phyloP scores from a whole-genome alignment of 2,797 vertebrate species.

The Hirundo rustica region DNA sequence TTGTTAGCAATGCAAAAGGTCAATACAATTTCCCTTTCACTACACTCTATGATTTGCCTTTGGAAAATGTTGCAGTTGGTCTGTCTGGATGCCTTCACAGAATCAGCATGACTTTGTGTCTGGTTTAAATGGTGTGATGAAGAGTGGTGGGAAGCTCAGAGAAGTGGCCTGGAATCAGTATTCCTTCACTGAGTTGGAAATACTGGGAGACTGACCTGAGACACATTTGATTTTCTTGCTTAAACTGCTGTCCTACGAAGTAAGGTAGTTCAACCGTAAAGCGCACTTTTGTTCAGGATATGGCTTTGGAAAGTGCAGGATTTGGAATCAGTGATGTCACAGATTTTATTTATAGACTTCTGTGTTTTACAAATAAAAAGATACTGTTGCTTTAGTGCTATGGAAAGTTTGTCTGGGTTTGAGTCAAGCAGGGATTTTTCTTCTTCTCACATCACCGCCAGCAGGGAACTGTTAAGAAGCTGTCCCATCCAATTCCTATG shows the following conservation, averaged over 20 bases:
- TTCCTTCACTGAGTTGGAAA: neutral
- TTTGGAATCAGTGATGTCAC: neutral
- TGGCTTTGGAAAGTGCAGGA: neutral
- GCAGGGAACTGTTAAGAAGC: neutral
- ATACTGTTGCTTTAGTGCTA: neutral
- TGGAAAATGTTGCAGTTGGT: slow-evolving; percentile 49
- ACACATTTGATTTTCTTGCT: neutral
- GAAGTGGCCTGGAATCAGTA: neutral
- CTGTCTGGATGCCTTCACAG: slow-evolving; percentile 57
- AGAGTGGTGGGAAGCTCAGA: neutral
- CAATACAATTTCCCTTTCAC: slow-evolving; percentile 55
- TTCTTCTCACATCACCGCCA: neutral
- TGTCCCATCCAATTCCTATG: neutral
- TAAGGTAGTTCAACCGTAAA: neutral
- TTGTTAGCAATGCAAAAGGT: slow-evolving; percentile 37
- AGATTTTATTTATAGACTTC: neutral
- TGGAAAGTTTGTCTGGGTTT: neutral
- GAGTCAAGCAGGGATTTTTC: neutral
- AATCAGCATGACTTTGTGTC: slow-evolving; percentile 42
- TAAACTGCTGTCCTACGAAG: neutral
- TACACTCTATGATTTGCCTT: slow-evolving; percentile 29
- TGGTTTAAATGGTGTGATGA: slow-evolving; percentile 9
- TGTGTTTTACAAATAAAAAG: neutral
- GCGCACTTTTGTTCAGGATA: neutral
- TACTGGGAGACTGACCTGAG: neutral